These are phyloP conservation scores for Caenorhabditis brenneri DNA, from an alignment of 1,140 invertebrate genomes.

Conservation along the genomic window DNA sequence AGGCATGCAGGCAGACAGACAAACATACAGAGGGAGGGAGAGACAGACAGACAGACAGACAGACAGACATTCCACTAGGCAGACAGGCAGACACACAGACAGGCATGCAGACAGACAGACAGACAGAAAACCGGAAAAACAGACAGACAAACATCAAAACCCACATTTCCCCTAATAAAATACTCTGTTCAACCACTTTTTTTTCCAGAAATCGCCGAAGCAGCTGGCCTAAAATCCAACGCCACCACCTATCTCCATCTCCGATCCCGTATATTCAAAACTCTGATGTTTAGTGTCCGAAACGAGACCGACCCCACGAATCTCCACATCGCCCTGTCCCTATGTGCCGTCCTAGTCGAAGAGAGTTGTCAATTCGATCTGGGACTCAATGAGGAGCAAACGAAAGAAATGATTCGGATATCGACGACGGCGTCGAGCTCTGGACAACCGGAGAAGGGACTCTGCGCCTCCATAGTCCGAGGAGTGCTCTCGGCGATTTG, in stretches of 20 bases:
- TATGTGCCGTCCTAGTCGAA: constrained; percentile 61
- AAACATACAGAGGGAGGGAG: no score
- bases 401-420: constrained; percentile 42
- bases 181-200: no score
- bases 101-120: no score
- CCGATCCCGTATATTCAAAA: constrained; percentile 82
- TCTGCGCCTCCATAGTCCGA: constrained; percentile 48
- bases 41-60: no score
- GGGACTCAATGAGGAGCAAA: constrained; percentile 45
- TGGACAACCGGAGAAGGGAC: constrained; percentile 45
- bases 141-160: no score
- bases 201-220: constrained; percentile 47
- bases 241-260: constrained; percentile 79
- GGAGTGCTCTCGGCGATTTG: constrained; percentile 66
- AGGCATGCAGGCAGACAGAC: no score
- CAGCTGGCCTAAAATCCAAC: constrained; percentile 36
- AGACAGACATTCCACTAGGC: no score
- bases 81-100: no score
- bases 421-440: constrained; percentile 34
- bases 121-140: no score
- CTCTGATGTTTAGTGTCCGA: constrained; percentile 84
- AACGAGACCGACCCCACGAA: constrained; percentile 85
- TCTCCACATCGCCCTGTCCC: constrained; percentile 82
- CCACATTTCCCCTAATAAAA: no score
- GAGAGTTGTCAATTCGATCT: constrained; percentile 65